A percentile compares a stretch with the other conserved stretches of the same genome.
These are phyloP conservation scores for Macrocentrus cingulum DNA, from an alignment of 1,140 invertebrate species.

Conservation along the genomic window DNA sequence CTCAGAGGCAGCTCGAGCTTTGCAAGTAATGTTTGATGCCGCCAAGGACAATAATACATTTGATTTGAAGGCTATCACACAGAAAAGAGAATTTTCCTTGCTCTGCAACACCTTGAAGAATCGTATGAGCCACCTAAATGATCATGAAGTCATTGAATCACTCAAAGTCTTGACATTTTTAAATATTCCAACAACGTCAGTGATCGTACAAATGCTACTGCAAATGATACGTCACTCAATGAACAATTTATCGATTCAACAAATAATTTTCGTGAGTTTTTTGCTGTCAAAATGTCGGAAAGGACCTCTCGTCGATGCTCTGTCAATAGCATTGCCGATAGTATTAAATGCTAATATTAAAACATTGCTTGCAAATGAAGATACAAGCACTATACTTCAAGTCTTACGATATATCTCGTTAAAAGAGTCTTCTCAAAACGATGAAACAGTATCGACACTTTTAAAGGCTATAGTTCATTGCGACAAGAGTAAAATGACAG, in stretches of 20 bases:
- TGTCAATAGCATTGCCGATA: slow-evolving; percentile 64
- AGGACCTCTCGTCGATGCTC: slow-evolving; percentile 63
- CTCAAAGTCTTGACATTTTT: slow-evolving; percentile 63
- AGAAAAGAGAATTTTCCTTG: slow-evolving; percentile 48
- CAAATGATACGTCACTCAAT: slow-evolving; percentile 64
- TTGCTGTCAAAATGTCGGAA: slow-evolving; percentile 53
- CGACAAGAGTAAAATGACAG: neutral
- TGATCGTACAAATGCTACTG: slow-evolving; percentile 64
- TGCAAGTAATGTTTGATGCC: neutral
- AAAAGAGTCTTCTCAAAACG: neutral
- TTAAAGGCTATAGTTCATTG: neutral
- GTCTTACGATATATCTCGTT: slow-evolving; percentile 20
- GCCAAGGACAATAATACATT: neutral
- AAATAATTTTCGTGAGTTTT: slow-evolving; percentile 66
- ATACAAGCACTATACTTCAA: slow-evolving; percentile 34
- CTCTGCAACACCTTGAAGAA: slow-evolving; percentile 59
- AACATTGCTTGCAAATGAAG: slow-evolving; percentile 59
- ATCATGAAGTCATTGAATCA: slow-evolving; percentile 59
- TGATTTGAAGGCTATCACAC: neutral
- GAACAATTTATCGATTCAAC: slow-evolving; percentile 62
- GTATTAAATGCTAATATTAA: slow-evolving; percentile 65
- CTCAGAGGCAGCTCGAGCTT: neutral
- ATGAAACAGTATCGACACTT: neutral
- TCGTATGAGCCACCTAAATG: slow-evolving; percentile 57
- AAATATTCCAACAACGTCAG: slow-evolving; percentile 58